Evolutionary conservation across 2,797 vertebrate species (phyloP).

Genomic region (Hafferia zeledoni): DNA sequence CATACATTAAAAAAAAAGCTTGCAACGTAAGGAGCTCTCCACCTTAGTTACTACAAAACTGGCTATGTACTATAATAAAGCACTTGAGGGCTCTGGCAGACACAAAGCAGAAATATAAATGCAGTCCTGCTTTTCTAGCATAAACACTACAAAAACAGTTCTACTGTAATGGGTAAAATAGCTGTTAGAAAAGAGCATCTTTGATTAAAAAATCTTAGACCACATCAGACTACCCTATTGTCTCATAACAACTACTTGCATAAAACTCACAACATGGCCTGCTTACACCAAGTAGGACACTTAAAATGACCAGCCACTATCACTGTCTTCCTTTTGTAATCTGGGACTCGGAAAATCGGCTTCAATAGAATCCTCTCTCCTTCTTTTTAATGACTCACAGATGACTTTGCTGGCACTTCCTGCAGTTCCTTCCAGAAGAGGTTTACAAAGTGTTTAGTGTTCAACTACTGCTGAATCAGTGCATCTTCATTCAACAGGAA

Average conservation of each 20-base stretch:
- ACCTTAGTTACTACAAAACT: slow-evolving; percentile 12
- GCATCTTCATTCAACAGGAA: slow-evolving; percentile 65
- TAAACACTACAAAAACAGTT: slow-evolving; percentile 36
- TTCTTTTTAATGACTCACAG: slow-evolving; percentile 60
- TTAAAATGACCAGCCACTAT: not conserved
- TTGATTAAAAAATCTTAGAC: slow-evolving; percentile 24
- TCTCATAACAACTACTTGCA: slow-evolving; percentile 5
- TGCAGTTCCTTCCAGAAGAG: slow-evolving; percentile 23
- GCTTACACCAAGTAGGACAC: not conserved
- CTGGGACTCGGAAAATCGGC: not conserved
- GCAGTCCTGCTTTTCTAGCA: slow-evolving; percentile 14
- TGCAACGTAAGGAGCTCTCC: not conserved
- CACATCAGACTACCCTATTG: slow-evolving; percentile 23
- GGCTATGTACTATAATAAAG: slow-evolving; percentile 11
- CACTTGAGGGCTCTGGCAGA: slow-evolving; percentile 50
- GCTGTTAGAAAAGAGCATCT: not conserved
- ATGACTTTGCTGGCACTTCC: slow-evolving; percentile 59
- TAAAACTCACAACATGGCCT: not conserved
- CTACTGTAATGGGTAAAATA: not conserved
- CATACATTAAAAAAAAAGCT: not conserved
- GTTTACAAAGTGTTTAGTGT: slow-evolving; percentile 54
- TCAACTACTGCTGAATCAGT: slow-evolving; percentile 76
- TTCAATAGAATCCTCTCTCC: not conserved
- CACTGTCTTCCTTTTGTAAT: not conserved
- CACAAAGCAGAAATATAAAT: slow-evolving; percentile 15